These are phyloP conservation scores for Mechanitis mazaeus DNA, from an alignment of 2,888 invertebrate genomes.

Conservation along the genomic window DNA sequence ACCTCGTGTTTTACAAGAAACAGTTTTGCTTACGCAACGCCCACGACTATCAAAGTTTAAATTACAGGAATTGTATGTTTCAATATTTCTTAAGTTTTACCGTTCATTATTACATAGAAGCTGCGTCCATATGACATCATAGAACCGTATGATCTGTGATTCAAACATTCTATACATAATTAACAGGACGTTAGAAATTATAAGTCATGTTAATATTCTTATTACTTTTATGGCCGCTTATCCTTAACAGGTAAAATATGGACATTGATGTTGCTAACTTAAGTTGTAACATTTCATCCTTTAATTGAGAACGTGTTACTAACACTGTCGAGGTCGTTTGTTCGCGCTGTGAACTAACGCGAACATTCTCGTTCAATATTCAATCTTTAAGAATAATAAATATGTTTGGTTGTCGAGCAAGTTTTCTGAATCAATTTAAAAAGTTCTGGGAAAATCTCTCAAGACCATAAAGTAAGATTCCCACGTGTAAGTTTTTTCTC, in stretches of 20 bases:
- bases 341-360: slow-evolving; percentile 30
- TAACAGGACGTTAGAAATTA: no score
- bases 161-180: no score
- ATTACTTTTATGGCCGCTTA: neutral
- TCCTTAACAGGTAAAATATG: neutral
- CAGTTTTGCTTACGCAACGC: slow-evolving; percentile 2
- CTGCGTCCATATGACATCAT: no score
- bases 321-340: slow-evolving; percentile 37
- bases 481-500: slow-evolving; percentile 60
- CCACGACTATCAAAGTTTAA: no score
- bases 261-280: neutral
- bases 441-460: slow-evolving; percentile 59
- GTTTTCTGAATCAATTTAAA: slow-evolving; percentile 46
- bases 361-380: slow-evolving; percentile 9
- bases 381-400: slow-evolving; percentile 31
- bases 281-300: neutral
- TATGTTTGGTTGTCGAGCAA: slow-evolving; percentile 39
- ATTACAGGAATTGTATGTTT: no score
- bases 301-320: slow-evolving; percentile 13
- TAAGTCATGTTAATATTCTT: no score
- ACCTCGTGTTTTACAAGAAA: slow-evolving; percentile 7
- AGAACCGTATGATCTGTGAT: no score
- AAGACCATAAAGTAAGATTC: slow-evolving; percentile 63
- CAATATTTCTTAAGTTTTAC: no score
- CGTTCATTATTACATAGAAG: no score